A percentile compares a stretch with the other conserved stretches of the same genome.
Conservation (phyloP, 2,113 vertebrate species). For the Poeciliopsis prolifica region DNA sequence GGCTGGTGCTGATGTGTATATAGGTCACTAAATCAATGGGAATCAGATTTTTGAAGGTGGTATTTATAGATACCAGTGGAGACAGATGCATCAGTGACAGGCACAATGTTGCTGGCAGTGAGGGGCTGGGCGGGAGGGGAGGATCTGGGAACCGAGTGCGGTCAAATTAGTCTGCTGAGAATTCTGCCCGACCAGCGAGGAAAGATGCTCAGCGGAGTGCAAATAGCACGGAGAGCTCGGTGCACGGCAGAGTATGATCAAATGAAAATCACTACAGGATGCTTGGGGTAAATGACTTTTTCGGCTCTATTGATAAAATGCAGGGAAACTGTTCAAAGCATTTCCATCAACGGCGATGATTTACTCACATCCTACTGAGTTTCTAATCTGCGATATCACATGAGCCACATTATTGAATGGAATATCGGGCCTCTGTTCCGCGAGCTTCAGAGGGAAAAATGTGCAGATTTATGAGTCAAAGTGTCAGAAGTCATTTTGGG, state of each 20-base stretch:
- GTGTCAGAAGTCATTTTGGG: neutral
- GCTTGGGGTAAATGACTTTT: conserved; percentile 66
- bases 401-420: conserved; percentile 32
- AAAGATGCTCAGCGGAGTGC: conserved; percentile 47
- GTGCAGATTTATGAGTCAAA: conserved; percentile 45
- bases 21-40: conserved; percentile 85
- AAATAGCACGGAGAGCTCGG: conserved; percentile 26
- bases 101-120: conserved; percentile 57
- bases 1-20: conserved; percentile 75
- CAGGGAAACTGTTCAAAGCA: conserved; percentile 39
- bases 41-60: conserved; percentile 80
- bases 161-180: conserved; percentile 62
- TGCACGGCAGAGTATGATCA: conserved; percentile 64
- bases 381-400: conserved; percentile 55
- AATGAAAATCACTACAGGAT: conserved; percentile 65
- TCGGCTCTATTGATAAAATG: conserved; percentile 51
- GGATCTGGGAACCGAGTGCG: conserved; percentile 37
- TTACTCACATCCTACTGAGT: conserved; percentile 54
- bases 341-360: conserved; percentile 59
- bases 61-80: conserved; percentile 78
- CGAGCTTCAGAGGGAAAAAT: conserved; percentile 26
- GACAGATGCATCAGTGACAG: conserved; percentile 72
- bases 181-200: conserved; percentile 55
- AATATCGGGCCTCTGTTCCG: conserved; percentile 55
- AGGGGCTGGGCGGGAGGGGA: conserved; percentile 4